Evolutionary conservation across 2,113 vertebrate species (phyloP).

Genomic region (Dipodomys ordii): DNA sequence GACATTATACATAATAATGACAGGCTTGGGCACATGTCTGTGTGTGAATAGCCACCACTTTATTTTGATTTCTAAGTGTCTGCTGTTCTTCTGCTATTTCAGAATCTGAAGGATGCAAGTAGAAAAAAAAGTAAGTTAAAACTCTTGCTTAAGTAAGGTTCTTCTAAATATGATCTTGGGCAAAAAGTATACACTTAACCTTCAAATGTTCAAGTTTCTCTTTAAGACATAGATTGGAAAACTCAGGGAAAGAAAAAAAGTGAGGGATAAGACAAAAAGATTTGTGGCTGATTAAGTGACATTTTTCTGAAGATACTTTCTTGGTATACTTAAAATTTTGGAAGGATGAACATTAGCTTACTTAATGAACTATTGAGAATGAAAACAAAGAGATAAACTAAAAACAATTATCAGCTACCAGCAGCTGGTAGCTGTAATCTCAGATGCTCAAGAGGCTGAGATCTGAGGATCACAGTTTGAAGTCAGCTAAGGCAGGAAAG

Average conservation of each 20-base stretch:
- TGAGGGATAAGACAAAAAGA: neutral
- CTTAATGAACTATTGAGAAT: constrained; percentile 9
- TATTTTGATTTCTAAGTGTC: neutral
- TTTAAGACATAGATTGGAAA: neutral
- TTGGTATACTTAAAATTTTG: neutral
- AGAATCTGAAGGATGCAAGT: constrained; percentile 21
- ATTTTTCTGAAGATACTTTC: constrained; percentile 48
- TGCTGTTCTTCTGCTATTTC: neutral
- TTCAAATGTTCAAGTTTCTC: constrained; percentile 27
- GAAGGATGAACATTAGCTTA: neutral
- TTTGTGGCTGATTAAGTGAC: neutral
- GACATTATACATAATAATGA: neutral
- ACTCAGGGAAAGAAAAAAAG: constrained; percentile 22
- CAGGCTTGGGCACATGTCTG: neutral
- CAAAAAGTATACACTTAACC: constrained; percentile 16
- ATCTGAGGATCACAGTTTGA: too few relatives aligned
- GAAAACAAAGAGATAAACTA: constrained; percentile 35
- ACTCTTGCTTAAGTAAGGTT: neutral
- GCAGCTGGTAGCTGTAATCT: too few relatives aligned
- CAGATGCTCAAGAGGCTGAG: too few relatives aligned
- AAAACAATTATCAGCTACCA: neutral
- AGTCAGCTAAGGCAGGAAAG: too few relatives aligned
- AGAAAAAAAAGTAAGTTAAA: constrained; percentile 48
- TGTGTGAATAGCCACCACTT: neutral
- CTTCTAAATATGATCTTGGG: neutral